Conservation (phyloP, 2,113 vertebrate genomes). For the Dipodomys stephensi region DNA sequence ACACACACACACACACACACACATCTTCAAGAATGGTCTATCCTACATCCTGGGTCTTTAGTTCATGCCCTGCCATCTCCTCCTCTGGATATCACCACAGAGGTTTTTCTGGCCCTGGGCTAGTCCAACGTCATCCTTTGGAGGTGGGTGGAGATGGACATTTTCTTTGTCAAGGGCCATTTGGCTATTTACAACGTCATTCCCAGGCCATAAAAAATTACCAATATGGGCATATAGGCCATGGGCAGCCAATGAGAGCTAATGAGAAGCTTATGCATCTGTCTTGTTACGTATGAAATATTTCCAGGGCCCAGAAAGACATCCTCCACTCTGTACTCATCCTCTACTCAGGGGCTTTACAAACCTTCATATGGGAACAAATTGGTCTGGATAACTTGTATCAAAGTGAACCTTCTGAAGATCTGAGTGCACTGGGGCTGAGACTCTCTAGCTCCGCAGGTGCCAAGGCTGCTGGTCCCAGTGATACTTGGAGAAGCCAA, state of each 20-base stretch:
- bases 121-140: neutral
- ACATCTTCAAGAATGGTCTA: neutral
- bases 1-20: too few species aligned
- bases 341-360: neutral
- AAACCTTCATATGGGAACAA: neutral
- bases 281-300: too few species aligned
- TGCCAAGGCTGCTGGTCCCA: neutral
- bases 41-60: neutral
- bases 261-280: too few species aligned
- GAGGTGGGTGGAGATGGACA: too few species aligned
- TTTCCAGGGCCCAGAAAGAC: too few species aligned
- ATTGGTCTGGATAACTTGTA: too few species aligned
- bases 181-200: too few species aligned
- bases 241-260: too few species aligned
- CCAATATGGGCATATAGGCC: too few species aligned
- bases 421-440: neutral
- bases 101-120: neutral
- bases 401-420: neutral
- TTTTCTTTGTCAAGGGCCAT: too few species aligned
- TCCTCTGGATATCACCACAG: neutral
- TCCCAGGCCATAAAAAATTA: too few species aligned
- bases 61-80: neutral
- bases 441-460: neutral
- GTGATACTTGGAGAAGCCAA: neutral
- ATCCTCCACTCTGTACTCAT: too few species aligned